These are phyloP conservation scores for Lepidiolamprologus cunningtoni DNA, from an alignment of 2,113 vertebrate species.

Conservation along the genomic window DNA sequence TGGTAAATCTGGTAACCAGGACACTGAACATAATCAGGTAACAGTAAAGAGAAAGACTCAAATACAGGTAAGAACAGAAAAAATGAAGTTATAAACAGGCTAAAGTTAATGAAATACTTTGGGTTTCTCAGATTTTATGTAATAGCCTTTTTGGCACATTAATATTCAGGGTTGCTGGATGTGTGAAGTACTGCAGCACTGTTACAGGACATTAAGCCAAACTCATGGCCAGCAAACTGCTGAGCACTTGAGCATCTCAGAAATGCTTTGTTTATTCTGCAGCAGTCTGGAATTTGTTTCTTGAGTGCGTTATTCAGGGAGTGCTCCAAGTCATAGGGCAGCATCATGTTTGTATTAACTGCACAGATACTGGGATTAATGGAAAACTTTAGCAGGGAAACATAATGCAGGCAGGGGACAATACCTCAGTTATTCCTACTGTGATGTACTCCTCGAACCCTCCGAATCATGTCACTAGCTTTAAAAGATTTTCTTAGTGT, in stretches of 20 bases:
- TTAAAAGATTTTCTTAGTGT: neutral
- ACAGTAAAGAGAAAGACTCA: neutral
- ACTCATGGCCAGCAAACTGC: constrained; percentile 7
- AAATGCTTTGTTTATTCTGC: constrained; percentile 44
- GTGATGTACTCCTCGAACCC: neutral
- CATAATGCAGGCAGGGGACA: neutral
- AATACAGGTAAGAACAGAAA: neutral
- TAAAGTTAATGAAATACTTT: neutral
- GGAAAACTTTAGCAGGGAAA: neutral
- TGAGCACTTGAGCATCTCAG: neutral
- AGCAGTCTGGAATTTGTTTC: constrained; percentile 41
- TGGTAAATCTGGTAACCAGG: neutral
- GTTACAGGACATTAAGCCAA: constrained; percentile 5
- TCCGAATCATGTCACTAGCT: neutral
- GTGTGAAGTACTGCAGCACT: neutral
- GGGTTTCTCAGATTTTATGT: neutral
- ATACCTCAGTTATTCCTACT: neutral
- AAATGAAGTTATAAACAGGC: neutral
- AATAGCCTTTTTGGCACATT: constrained; percentile 3
- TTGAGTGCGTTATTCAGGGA: constrained; percentile 10
- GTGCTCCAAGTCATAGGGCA: neutral
- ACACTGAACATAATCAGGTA: neutral
- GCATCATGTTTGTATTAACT: constrained; percentile 16
- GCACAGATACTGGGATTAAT: constrained; percentile 24
- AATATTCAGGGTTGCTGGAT: constrained; percentile 1